Base-by-base conservation (phyloP, 2,113 vertebrate species). In the Hemicordylus capensis region DNA sequence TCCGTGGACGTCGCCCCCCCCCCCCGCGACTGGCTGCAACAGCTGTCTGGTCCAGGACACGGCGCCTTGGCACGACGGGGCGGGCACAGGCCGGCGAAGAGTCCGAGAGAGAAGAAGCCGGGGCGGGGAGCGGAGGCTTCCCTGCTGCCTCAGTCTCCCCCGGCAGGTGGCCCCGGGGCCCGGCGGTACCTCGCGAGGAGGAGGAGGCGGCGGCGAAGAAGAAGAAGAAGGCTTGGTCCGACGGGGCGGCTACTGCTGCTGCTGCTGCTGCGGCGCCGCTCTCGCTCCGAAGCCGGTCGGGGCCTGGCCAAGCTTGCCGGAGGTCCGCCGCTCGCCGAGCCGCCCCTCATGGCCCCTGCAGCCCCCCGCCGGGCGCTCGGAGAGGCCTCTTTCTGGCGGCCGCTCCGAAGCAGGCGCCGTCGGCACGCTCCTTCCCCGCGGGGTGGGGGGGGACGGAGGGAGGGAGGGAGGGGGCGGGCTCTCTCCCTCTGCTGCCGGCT, bases 401-500 rank as follows among this genome's bases (percentile, higher is more conserved):
- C 1, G 14, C 59, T 39, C 24, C 37, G 37, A 44, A 63, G 48
- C 48, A 51, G 48, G 5, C 51, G 51, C 51, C 51, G 51, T 17
- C 51, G 51, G 51, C 51, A 54, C 48, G 51, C 51, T 54, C 17
- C 51, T n/a, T n/a, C 64, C 31, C 12, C 67, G 6, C 19, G n/a
- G 67, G 6, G 37, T 80, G 85, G n/a, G 86, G 84, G 10, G 80
- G 83, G 76, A 67, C 72, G 26, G 4, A 20, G 6, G 69, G 73
- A 20, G 80, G 80, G 79, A 89, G 24, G 70, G 85, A 76, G 15
- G 69, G 63, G 39, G 85, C 84, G 61, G 88, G 90, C 85, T 91
- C 87, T 76, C 88, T 87, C 85, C 87, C 93, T 92, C 93, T 88
- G 92, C 51, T 69, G 48, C 24, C 70, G 75, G 74, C 78, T 90